Evolutionary conservation across 1,140 invertebrate species (phyloP), one percentile per base, ranked within the genome.

Genomic region (Mactra quadrangularis): DNA sequence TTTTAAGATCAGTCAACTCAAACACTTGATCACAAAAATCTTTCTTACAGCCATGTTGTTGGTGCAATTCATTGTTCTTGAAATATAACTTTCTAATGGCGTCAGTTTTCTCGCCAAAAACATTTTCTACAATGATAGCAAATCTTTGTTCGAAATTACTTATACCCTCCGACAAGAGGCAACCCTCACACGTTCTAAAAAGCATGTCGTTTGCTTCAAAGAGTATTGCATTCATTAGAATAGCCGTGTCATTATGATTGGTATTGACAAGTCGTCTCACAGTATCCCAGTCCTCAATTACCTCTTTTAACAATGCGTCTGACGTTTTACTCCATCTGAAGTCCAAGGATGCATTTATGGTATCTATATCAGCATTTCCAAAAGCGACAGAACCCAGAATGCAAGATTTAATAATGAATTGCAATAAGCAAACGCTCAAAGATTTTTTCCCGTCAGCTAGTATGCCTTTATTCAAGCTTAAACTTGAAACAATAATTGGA

Each of bases 381-480:
- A 79, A 41, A 0, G 76, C 76, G 13, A 59, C 1, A 13, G 76
- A 79, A 17, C 76, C 64, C 2, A 68, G 15, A 0, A 68, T 15
- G 22, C 64, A 57, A 0, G 22, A 60, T 29, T 66, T 55, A 13
- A 7, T 19, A 0, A 70, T 9, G 19, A 57, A 29, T 38, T 68
- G 29, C 15, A 68, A 25, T 22, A 79, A 3, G 25, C n/a, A 33
- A 55, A 7, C 38, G 15, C 38, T 41, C 15, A 15, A 41, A 7
- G 38, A 7, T 7, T 41, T 15, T 7, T 41, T 41, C 6, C 6
- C 38, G 6, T 41, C 38, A 41, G 38, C 6, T 7, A 7, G 6
- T 7, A 15, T 15, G 15, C 15, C 38, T 41, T 41, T 6, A 7
- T 41, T 15, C 38, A 41, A 41, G 6, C 15, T 15, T 41, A 15